Evolutionary conservation across 2,888 invertebrate species (phyloP).

Genomic region (Lithosia quadra): DNA sequence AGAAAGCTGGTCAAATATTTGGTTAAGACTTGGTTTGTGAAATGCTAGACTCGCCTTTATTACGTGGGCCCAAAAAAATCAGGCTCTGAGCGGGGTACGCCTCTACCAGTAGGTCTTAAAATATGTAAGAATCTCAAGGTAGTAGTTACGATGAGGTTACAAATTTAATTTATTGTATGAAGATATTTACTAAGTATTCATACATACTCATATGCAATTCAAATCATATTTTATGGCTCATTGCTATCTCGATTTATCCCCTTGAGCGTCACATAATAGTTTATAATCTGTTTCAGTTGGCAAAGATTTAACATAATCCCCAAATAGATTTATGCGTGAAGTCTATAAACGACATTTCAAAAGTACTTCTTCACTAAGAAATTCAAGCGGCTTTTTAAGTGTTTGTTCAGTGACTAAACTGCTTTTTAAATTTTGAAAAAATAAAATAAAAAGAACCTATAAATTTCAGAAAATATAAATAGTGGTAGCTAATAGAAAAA

Average conservation of each 20-base stretch:
- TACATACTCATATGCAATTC: not conserved
- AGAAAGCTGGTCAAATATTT: too few relatives aligned
- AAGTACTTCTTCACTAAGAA: not conserved
- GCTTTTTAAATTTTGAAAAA: not conserved
- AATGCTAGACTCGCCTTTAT: too few relatives aligned
- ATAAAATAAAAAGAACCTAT: too few relatives aligned
- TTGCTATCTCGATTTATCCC: constrained; percentile 4
- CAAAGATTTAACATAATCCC: constrained; percentile 23
- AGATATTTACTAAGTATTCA: not conserved
- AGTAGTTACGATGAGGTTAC: not conserved
- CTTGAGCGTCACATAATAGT: constrained; percentile 3
- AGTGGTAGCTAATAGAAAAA: too few relatives aligned
- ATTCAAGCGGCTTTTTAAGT: not conserved
- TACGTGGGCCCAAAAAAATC: too few relatives aligned
- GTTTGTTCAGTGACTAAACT: not conserved
- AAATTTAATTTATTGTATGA: not conserved
- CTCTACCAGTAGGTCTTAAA: not conserved
- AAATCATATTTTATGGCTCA: not conserved
- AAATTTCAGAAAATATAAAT: too few relatives aligned
- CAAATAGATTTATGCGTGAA: constrained; percentile 13
- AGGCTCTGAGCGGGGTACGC: too few relatives aligned
- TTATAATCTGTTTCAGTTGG: constrained; percentile 17
- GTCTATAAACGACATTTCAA: not conserved
- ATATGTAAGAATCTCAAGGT: not conserved
- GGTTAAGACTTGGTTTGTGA: too few relatives aligned